Percentiles rank a stretch among this genome's conserved stretches.
Conservation (phyloP, 2,113 vertebrate species). For the Pavo muticus region DNA sequence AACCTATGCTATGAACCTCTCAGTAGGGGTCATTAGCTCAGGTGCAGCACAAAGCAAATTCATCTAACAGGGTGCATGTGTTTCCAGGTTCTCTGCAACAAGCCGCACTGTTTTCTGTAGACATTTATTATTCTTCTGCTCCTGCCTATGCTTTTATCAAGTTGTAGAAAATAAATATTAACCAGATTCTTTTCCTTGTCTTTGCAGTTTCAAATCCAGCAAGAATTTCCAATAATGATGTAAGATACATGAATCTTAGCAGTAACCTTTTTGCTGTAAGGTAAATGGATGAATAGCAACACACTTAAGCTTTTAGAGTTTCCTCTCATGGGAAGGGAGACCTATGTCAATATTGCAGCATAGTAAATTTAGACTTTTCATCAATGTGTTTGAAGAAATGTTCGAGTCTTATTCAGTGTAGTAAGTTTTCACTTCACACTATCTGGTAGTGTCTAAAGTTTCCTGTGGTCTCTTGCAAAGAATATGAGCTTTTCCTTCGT, state of each 20-base stretch:
- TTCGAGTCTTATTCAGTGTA: not conserved
- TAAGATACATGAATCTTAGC: not conserved
- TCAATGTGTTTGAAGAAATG: not conserved
- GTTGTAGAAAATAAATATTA: not conserved
- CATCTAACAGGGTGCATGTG: not conserved
- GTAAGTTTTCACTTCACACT: not conserved
- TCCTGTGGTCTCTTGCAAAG: not conserved
- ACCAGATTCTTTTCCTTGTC: not conserved
- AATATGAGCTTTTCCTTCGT: not conserved
- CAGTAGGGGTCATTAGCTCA: slow-evolving; percentile 1
- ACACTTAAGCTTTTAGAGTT: not conserved
- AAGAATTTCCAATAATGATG: not conserved
- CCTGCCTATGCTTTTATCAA: not conserved
- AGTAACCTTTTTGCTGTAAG: not conserved
- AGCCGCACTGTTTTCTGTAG: not conserved
- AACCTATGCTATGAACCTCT: not conserved
- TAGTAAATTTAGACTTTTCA: not conserved
- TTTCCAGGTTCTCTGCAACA: not conserved
- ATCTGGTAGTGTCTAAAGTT: not conserved
- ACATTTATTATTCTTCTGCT: not conserved
- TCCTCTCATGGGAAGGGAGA: not conserved
- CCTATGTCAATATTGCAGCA: not conserved
- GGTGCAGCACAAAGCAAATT: not conserved
- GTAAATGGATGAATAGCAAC: not conserved
- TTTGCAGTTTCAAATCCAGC: not conserved